Evolutionary conservation across 2,113 vertebrate species (phyloP).

Genomic region (Myocastor coypus): DNA sequence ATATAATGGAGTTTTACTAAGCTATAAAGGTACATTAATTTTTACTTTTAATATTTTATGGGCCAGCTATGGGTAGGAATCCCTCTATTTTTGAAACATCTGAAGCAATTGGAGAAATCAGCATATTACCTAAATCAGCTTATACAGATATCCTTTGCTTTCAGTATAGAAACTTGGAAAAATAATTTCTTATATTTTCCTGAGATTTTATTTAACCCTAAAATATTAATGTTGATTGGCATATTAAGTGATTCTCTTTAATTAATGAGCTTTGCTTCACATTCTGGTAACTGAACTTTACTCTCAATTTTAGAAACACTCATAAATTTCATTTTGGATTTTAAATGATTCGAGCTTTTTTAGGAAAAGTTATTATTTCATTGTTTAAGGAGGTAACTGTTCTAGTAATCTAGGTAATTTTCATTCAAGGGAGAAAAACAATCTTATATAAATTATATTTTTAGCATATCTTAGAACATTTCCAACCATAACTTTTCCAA

Average conservation of each 20-base stretch:
- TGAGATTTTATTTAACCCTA: background rate
- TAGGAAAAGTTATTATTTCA: background rate
- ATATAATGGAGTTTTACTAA: too few species aligned
- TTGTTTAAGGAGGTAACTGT: background rate
- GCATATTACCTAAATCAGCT: background rate
- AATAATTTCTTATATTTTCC: background rate
- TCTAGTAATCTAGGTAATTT: background rate
- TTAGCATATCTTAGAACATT: background rate
- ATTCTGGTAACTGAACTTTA: slow-evolving; percentile 4
- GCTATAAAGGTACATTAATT: too few species aligned
- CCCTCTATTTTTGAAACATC: background rate
- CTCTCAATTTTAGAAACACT: background rate
- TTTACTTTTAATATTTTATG: background rate
- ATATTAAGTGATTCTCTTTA: background rate
- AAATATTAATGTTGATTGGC: background rate
- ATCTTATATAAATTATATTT: background rate
- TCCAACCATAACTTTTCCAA: background rate
- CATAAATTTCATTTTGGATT: background rate
- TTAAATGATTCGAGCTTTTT: background rate
- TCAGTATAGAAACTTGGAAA: background rate
- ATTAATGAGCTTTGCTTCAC: background rate
- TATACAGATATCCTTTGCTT: background rate
- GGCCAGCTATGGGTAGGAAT: background rate
- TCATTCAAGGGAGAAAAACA: background rate
- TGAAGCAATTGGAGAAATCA: background rate